phyloP scores from a whole-genome alignment of 2,797 vertebrate species.

The Eidolon dupreanum region DNA sequence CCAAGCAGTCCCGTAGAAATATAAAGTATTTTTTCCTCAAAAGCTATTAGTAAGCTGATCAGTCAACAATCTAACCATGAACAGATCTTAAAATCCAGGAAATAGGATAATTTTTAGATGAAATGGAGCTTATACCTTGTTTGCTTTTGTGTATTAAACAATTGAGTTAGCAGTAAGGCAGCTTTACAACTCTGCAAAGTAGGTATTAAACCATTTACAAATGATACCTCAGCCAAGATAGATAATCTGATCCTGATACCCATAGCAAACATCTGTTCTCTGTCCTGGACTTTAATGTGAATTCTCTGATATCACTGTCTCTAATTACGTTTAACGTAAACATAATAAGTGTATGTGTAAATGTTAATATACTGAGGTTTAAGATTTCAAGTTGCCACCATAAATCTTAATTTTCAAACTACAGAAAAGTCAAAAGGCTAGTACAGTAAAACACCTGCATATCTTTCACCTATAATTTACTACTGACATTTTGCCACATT shows the following conservation, averaged over 20 bases:
- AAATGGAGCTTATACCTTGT: neutral
- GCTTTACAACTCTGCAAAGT: neutral
- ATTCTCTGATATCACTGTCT: neutral
- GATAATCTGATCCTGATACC: neutral
- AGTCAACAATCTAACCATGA: neutral
- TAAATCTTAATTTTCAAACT: neutral
- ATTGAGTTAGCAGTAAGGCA: neutral
- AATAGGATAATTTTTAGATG: neutral
- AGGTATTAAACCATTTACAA: neutral
- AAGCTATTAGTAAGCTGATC: neutral
- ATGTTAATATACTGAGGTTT: neutral
- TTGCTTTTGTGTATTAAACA: neutral
- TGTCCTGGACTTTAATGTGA: neutral
- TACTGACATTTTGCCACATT: neutral
- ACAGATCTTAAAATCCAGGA: neutral
- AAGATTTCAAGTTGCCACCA: neutral
- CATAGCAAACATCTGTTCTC: neutral
- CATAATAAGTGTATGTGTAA: neutral
- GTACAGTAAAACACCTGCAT: neutral
- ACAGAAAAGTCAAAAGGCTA: neutral
- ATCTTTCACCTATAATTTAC: neutral
- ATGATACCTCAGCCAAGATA: neutral
- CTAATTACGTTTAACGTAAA: neutral
- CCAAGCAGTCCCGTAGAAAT: no score
- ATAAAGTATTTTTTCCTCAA: neutral